These are phyloP conservation scores for Upupa epops DNA, from an alignment of 2,113 vertebrate species.

Conservation along the genomic window DNA sequence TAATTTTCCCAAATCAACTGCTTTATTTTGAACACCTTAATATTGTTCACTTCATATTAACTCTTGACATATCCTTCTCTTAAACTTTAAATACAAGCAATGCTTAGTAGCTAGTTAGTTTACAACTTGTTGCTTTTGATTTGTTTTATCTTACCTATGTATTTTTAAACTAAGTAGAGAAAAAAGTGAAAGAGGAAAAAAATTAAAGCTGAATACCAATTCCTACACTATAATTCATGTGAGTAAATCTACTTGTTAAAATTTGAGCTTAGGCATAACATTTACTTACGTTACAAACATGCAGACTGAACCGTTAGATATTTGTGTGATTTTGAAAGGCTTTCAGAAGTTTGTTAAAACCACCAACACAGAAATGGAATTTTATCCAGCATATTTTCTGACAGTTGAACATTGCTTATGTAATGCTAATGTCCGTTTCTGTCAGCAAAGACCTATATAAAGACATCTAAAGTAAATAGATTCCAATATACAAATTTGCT, in stretches of 20 bases:
- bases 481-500: not conserved
- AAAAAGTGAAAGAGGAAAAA: not conserved
- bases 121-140: fast-evolving
- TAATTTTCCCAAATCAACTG: not conserved
- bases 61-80: not conserved
- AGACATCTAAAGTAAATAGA: not conserved
- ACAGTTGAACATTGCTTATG: not conserved
- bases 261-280: not conserved
- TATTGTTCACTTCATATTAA: not conserved
- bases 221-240: not conserved
- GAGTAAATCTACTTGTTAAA: not conserved
- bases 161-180: not conserved
- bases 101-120: not conserved
- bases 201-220: not conserved
- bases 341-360: not conserved
- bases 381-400: not conserved
- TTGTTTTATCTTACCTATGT: not conserved
- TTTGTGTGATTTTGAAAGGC: not conserved
- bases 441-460: not conserved
- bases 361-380: not conserved
- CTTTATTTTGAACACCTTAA: not conserved
- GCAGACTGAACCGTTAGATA: not conserved
- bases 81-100: not conserved
- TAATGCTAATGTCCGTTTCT: not conserved
- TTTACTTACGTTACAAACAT: not conserved